A percentile compares a stretch with the other conserved stretches of the same genome.
These are phyloP conservation scores for Tenebrio molitor DNA, from an alignment of 1,140 invertebrate species.

Conservation along the genomic window DNA sequence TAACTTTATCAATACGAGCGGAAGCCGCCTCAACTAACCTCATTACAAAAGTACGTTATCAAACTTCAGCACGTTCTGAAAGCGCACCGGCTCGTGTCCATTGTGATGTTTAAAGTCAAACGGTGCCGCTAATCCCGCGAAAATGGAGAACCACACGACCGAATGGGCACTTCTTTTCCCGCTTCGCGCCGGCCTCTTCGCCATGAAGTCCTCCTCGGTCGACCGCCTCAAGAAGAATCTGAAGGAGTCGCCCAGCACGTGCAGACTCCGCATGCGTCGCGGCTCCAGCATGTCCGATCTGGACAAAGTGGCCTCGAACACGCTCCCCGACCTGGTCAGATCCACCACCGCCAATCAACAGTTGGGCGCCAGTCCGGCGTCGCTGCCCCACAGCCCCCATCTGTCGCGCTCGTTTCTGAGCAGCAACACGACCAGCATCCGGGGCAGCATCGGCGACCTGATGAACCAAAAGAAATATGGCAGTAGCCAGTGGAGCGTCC, in stretches of 20 bases:
- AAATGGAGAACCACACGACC: slow-evolving; percentile 63
- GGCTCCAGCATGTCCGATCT: slow-evolving; percentile 81
- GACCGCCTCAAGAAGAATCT: slow-evolving; percentile 61
- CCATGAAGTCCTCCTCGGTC: slow-evolving; percentile 70
- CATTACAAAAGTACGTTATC: neutral
- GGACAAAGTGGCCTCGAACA: slow-evolving; percentile 70
- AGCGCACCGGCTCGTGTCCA: neutral
- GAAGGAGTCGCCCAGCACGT: slow-evolving; percentile 57
- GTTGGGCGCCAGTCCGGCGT: slow-evolving; percentile 62
- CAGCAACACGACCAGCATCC: slow-evolving; percentile 68
- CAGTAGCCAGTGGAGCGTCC: slow-evolving; percentile 76
- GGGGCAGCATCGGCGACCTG: slow-evolving; percentile 80
- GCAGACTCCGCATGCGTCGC: slow-evolving; percentile 73
- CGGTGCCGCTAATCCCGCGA: neutral
- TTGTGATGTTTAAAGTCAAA: too few species aligned
- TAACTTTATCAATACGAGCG: slow-evolving; percentile 6
- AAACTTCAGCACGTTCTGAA: neutral
- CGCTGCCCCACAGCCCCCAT: slow-evolving; percentile 70
- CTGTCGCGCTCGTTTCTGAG: slow-evolving; percentile 68
- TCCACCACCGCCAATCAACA: slow-evolving; percentile 67
- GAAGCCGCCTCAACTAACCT: slow-evolving; percentile 1
- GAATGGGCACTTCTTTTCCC: slow-evolving; percentile 74
- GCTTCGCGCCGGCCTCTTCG: slow-evolving; percentile 72
- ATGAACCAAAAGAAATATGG: slow-evolving; percentile 83
- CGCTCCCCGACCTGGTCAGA: slow-evolving; percentile 68